These are phyloP conservation scores for Drosophila bocki DNA, from an alignment of 1,140 invertebrate genomes.

Conservation along the genomic window DNA sequence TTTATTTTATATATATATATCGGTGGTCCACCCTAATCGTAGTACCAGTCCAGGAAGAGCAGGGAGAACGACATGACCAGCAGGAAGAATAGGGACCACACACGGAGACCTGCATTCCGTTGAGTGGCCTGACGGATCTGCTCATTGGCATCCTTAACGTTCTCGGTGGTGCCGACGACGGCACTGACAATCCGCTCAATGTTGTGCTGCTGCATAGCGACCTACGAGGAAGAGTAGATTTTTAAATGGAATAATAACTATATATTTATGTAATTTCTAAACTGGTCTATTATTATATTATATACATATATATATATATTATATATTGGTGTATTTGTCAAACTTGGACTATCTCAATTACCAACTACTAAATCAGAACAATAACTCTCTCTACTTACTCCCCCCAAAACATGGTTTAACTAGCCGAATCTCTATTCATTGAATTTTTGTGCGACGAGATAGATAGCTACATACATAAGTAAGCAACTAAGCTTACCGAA, in stretches of 20 bases:
- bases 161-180: slow-evolving; percentile 96
- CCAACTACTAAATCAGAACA: slow-evolving; percentile 3
- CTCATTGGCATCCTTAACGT: slow-evolving; percentile 98
- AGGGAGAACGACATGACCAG: slow-evolving; percentile 98
- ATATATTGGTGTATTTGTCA: slow-evolving; percentile 14
- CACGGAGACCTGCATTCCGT: slow-evolving; percentile 96
- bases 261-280: slow-evolving; percentile 6
- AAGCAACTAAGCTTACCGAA: slow-evolving; percentile 4
- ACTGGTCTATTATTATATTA: slow-evolving; percentile 17
- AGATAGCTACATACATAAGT: slow-evolving; percentile 10
- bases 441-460: slow-evolving; percentile 3
- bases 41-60: slow-evolving; percentile 99
- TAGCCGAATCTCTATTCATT: slow-evolving; percentile 6
- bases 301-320: not conserved
- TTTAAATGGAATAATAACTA: not conserved
- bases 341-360: slow-evolving; percentile 5
- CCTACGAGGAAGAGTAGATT: slow-evolving; percentile 69
- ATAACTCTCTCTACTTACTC: slow-evolving; percentile 15
- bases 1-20: slow-evolving; percentile 14
- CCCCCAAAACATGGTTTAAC: slow-evolving; percentile 1
- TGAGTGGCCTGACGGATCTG: slow-evolving; percentile 98
- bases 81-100: slow-evolving; percentile 97
- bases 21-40: slow-evolving; percentile 89
- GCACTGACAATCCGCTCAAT: slow-evolving; percentile 95
- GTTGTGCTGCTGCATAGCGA: slow-evolving; percentile 95